Percentiles rank a stretch among this genome's conserved stretches.
These are phyloP conservation scores for Thereva nobilitata DNA, from an alignment of 2,888 invertebrate species.

Conservation along the genomic window DNA sequence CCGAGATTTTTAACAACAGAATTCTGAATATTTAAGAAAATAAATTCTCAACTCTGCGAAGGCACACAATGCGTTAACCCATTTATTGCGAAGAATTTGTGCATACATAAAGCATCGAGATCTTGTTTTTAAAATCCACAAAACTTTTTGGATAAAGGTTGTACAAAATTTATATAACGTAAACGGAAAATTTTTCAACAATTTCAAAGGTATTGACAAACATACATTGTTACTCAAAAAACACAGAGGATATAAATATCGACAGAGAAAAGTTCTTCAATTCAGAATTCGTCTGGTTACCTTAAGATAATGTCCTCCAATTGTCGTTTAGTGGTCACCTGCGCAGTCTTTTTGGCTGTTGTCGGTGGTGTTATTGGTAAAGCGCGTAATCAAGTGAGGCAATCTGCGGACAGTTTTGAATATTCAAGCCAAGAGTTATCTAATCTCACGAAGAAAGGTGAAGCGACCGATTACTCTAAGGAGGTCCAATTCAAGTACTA, in stretches of 20 bases:
- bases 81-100: too few species aligned
- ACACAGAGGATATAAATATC: slow-evolving; percentile 16
- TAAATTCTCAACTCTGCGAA: too few species aligned
- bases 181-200: neutral
- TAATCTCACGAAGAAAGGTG: slow-evolving; percentile 9
- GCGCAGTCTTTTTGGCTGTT: neutral
- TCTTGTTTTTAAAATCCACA: too few species aligned
- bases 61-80: too few species aligned
- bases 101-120: too few species aligned
- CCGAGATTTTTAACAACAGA: too few species aligned
- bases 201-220: slow-evolving; percentile 11
- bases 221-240: neutral
- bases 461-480: slow-evolving; percentile 10
- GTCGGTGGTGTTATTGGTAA: neutral
- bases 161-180: too few species aligned
- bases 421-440: neutral
- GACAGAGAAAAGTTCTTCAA: slow-evolving; percentile 12
- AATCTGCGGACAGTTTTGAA: neutral
- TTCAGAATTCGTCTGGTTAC: slow-evolving; percentile 21
- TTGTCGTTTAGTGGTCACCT: neutral
- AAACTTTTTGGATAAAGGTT: too few species aligned
- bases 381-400: neutral
- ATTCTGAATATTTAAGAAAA: too few species aligned
- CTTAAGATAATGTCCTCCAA: slow-evolving; percentile 1
- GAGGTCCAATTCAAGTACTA: slow-evolving; percentile 21